phyloP scores from a whole-genome alignment of 30 jellyfish, hydroid and myxozoan species.

The Turritopsis rubra region DNA sequence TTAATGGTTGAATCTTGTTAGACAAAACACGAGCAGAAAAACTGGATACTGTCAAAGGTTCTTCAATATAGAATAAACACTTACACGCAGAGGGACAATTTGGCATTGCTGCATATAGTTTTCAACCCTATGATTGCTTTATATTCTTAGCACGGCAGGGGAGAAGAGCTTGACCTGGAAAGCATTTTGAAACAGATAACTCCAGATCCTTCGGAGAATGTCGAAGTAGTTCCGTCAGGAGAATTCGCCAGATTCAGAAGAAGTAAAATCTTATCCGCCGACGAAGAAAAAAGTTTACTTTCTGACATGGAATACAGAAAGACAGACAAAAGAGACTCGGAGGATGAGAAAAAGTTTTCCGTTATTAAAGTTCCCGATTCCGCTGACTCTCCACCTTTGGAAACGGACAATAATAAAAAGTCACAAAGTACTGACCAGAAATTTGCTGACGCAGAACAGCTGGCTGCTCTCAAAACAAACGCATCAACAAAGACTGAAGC shows the following conservation, averaged over 20 bases:
- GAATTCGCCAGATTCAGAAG: constrained; percentile 85
- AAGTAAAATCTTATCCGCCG: constrained; percentile 46
- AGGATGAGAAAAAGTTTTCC: constrained; percentile 37
- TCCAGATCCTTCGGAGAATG: constrained; percentile 59
- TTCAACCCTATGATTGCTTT: neutral
- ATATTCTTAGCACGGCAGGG: neutral
- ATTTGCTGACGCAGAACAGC: constrained; percentile 4
- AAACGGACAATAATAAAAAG: constrained; percentile 13
- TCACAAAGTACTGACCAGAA: constrained; percentile 8
- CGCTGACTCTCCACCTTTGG: constrained; percentile 15
- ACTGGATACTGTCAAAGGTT: no score
- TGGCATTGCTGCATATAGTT: no score
- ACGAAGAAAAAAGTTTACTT: constrained; percentile 25
- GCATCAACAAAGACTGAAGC: neutral
- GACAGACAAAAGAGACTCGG: constrained; percentile 37
- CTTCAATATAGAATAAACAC: no score
- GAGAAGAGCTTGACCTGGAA: constrained; percentile 55
- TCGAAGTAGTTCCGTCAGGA: constrained; percentile 34
- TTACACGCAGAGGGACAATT: neutral
- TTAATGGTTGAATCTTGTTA: no score
- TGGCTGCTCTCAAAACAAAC: constrained; percentile 17
- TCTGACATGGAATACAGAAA: constrained; percentile 19
- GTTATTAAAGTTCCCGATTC: constrained; percentile 53
- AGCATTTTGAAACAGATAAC: constrained; percentile 60
- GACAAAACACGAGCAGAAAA: no score